Conservation (phyloP, 2,113 vertebrate genomes). For the Apeltes quadracus region DNA sequence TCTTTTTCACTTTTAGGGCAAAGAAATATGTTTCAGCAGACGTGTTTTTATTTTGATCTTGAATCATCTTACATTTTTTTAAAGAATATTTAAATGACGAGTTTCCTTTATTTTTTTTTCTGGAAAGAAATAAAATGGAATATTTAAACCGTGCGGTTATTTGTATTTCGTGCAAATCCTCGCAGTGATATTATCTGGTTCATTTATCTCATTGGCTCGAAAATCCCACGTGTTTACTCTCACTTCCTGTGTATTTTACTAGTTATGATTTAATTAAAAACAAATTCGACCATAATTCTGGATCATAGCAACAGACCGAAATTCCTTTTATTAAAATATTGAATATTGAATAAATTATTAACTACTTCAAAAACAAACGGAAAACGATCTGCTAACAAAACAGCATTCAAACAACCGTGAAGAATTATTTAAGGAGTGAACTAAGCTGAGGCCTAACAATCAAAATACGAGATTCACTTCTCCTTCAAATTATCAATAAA, state of each 20-base stretch:
- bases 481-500: slow-evolving; percentile 1
- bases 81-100: slow-evolving; percentile 77
- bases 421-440: neutral
- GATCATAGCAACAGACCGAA: neutral
- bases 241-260: neutral
- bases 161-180: slow-evolving; percentile 49
- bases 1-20: slow-evolving; percentile 1
- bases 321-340: neutral
- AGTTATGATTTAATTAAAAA: neutral
- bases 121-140: slow-evolving; percentile 76
- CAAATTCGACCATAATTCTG: neutral
- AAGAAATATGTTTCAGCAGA: slow-evolving; percentile 13
- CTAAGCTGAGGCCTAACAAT: neutral
- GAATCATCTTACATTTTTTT: slow-evolving; percentile 41
- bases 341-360: too few species aligned
- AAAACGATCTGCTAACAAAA: neutral
- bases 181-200: neutral
- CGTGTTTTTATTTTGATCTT: slow-evolving; percentile 20
- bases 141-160: slow-evolving; percentile 65
- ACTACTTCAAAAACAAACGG: neutral
- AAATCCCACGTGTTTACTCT: neutral
- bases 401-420: neutral
- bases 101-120: slow-evolving; percentile 65
- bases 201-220: neutral
- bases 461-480: neutral